Evolutionary conservation across 2,888 invertebrate genomes (phyloP).

Genomic region (Crepidodera aurea): DNA sequence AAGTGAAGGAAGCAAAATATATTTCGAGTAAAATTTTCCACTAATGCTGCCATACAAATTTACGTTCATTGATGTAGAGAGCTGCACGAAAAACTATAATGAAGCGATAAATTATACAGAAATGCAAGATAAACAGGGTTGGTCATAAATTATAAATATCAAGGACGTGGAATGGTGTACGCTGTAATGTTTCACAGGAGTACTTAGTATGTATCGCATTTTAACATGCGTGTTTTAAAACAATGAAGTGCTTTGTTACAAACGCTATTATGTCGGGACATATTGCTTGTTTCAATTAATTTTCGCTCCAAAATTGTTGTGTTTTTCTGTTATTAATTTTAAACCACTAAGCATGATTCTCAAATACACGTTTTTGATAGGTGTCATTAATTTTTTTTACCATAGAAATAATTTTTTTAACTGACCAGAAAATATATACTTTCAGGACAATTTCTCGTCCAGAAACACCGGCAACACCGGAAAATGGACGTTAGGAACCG

Average conservation of each 20-base stretch:
- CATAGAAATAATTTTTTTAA: no score
- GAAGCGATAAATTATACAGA: conserved; percentile 38
- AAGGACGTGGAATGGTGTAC: conserved; percentile 34
- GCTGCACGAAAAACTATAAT: conserved; percentile 37
- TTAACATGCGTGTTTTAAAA: conserved; percentile 39
- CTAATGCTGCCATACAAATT: conserved; percentile 5
- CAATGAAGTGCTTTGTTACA: conserved; percentile 25
- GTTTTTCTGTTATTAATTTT: no score
- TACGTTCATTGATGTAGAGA: conserved; percentile 25
- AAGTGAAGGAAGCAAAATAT: background rate
- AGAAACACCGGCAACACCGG: no score
- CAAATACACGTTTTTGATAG: no score
- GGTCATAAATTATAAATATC: conserved; percentile 37
- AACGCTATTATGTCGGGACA: conserved; percentile 17
- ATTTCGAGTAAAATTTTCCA: conserved; percentile 2
- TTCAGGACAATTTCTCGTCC: no score
- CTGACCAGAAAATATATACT: no score
- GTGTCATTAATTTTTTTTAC: no score
- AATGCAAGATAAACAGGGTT: conserved; percentile 35
- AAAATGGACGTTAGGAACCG: no score
- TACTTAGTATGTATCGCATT: conserved; percentile 33
- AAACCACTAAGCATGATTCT: no score
- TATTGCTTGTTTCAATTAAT: conserved; percentile 32
- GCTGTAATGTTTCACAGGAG: conserved; percentile 29
- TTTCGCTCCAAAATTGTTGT: no score